These are phyloP conservation scores for Pyrgus malvae DNA, from an alignment of 2,888 invertebrate species.

Conservation along the genomic window DNA sequence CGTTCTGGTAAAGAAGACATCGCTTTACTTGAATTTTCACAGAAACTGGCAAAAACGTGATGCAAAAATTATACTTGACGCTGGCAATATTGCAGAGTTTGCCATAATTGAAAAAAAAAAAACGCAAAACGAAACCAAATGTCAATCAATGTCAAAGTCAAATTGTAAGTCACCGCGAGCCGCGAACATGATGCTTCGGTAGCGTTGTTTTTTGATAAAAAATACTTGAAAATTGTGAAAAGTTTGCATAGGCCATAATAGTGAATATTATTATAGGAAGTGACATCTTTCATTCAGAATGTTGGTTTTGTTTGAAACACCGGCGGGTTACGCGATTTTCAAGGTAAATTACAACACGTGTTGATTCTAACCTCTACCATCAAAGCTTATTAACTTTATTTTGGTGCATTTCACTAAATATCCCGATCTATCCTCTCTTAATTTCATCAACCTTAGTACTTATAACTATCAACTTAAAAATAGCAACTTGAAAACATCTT, in stretches of 20 bases:
- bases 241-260: slow-evolving; percentile 5
- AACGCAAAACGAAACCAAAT: neutral
- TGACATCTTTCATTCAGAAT: slow-evolving; percentile 65
- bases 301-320: slow-evolving; percentile 96
- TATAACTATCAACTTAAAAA: too few relatives aligned
- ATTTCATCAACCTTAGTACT: too few relatives aligned
- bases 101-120: neutral
- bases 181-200: slow-evolving; percentile 40
- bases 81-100: neutral
- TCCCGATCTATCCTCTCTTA: too few relatives aligned
- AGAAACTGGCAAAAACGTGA: too few relatives aligned
- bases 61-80: too few relatives aligned
- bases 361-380: slow-evolving; percentile 56
- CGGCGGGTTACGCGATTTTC: slow-evolving; percentile 96
- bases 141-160: slow-evolving; percentile 11
- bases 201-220: neutral
- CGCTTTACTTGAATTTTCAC: too few relatives aligned
- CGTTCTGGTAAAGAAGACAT: too few relatives aligned
- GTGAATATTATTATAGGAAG: neutral
- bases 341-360: slow-evolving; percentile 86
- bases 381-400: neutral
- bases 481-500: too few relatives aligned
- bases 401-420: neutral
- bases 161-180: slow-evolving; percentile 31
- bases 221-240: slow-evolving; percentile 22